Percentiles rank a stretch among this genome's conserved stretches.
Conservation (phyloP, 2,113 vertebrate species). For the Calyptomena viridis region DNA sequence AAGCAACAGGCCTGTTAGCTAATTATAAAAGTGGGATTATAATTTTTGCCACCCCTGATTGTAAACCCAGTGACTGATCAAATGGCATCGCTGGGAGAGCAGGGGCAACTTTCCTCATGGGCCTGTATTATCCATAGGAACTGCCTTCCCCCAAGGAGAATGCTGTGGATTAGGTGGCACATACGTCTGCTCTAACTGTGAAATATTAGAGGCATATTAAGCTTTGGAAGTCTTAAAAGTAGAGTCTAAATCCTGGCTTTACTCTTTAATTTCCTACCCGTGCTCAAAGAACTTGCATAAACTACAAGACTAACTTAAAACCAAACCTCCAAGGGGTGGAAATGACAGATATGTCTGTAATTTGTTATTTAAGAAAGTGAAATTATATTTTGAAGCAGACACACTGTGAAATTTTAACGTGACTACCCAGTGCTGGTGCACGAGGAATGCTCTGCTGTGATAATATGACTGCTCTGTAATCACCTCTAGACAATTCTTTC, state of each 20-base stretch:
- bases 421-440: not conserved
- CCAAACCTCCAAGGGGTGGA: not conserved
- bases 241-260: not conserved
- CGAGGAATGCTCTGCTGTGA: conserved; percentile 7
- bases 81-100: not conserved
- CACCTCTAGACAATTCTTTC: not conserved
- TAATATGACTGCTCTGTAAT: conserved; percentile 17
- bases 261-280: not conserved
- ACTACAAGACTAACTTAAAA: not conserved
- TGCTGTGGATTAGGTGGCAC: not conserved
- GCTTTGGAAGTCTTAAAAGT: not conserved
- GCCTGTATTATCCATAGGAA: not conserved
- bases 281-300: not conserved
- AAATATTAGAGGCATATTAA: not conserved
- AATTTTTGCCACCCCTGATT: not conserved
- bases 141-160: not conserved
- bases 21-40: not conserved
- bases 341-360: not conserved
- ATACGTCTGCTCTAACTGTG: not conserved
- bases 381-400: not conserved
- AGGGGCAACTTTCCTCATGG: rapidly evolving
- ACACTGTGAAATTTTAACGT: not conserved
- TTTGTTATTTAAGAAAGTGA: not conserved
- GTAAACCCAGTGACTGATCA: not conserved
- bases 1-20: not conserved